Base-by-base conservation (phyloP, 2,113 vertebrate species). In the Cariama cristata region DNA sequence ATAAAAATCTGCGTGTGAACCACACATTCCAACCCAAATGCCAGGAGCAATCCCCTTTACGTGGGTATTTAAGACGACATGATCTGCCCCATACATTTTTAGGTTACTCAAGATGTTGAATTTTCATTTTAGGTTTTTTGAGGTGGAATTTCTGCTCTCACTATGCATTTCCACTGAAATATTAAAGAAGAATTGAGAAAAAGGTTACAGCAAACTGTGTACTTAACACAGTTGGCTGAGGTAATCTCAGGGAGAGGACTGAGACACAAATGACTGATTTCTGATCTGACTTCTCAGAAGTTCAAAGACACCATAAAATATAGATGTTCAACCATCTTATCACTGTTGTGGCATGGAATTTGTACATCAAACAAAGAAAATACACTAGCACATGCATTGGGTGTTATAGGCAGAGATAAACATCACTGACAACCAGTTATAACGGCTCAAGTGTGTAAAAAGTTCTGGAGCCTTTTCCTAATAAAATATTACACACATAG, bases 401-500 rank as follows among this genome's bases (percentile, higher is more conserved):
- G 30, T 76, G 53, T 90, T 90, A 76, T 6, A 88, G 87, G 77
- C 77, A 88, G 80, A 91, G 38, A 69, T 84, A 80, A 94, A 71
- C 63, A 76, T 90, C 50, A 79, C 69, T 44, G 90, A 94, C 84
- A 90, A 95, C 59, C 56, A 87, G 83, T 80, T 81, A 71, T 15
- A 90, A 56, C 44, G 71, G 79, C n/a, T 97, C 68, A 63, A 55
- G 35, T 7, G 14, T 44, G 83, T 66, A 94, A 69, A 79, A 96
- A 75, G 58, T 89, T 95, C 92, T 52, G 91, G 94, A 97, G 88
- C 28, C 81, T 95, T 96, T 97, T 94, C 42, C 69, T 88, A 90
- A 93, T 62, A 59, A 98, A 95, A 93, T 95, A 79, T 82, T 96
- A 96, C 91, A 97, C 96, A 97, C 62, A 68, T 21, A 26, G 91